Evolutionary conservation across 2,888 invertebrate species (phyloP).

Genomic region (Pollenia labialis): DNA sequence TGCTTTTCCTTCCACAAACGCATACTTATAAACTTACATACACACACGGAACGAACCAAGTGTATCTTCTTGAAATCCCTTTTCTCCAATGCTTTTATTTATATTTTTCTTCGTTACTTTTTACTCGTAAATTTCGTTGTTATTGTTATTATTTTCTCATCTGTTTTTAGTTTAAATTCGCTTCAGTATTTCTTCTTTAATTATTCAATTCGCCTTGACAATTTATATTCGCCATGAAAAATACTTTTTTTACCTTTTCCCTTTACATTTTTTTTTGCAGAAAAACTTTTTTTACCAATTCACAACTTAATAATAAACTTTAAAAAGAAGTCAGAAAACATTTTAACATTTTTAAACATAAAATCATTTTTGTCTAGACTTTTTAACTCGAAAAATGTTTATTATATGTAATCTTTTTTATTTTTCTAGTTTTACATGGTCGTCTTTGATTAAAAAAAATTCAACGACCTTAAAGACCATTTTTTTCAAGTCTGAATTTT

Average conservation of each 20-base stretch:
- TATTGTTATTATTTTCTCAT: conserved; percentile 72
- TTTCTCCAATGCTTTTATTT: conserved; percentile 61
- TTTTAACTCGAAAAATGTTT: neutral
- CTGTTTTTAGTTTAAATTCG: conserved; percentile 64
- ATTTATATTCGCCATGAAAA: conserved; percentile 61
- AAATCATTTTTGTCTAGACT: conserved; percentile 18
- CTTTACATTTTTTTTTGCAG: conserved; percentile 47
- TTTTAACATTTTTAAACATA: conserved; percentile 2
- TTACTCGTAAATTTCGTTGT: conserved; percentile 61
- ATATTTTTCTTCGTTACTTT: conserved; percentile 62
- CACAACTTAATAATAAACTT: conserved; percentile 50
- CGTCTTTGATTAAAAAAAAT: conserved; percentile 64
- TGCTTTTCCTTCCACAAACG: conserved; percentile 43
- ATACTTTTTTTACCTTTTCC: conserved; percentile 53
- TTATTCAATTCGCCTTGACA: conserved; percentile 60
- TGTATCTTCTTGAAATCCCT: conserved; percentile 60
- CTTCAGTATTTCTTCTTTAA: conserved; percentile 30
- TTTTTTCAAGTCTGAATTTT: conserved; percentile 51
- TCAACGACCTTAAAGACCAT: conserved; percentile 68
- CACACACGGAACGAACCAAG: conserved; percentile 12
- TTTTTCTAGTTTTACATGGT: conserved; percentile 55
- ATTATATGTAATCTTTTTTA: neutral
- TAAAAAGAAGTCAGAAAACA: neutral
- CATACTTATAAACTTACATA: conserved; percentile 22
- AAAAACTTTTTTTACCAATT: conserved; percentile 26